Percentiles rank a stretch among this genome's conserved stretches.
Evolutionary conservation across 2,113 vertebrate species (phyloP).

Genomic region (Picathartes gymnocephalus): DNA sequence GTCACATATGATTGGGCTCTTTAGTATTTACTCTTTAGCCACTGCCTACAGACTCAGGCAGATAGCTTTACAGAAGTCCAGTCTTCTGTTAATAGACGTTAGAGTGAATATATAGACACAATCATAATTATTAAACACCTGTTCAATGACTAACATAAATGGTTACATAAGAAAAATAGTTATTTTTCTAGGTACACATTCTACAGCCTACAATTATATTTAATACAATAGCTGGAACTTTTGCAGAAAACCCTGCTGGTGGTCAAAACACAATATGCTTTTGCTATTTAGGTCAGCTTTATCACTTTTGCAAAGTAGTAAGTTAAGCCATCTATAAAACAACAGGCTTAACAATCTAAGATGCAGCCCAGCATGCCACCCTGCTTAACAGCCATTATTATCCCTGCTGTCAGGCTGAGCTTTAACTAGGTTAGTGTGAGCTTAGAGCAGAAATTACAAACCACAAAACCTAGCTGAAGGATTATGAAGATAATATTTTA

Average conservation of each 20-base stretch:
- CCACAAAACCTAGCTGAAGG: background rate
- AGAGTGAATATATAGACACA: background rate
- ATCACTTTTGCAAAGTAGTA: slow-evolving; percentile 3
- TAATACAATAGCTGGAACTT: background rate
- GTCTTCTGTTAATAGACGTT: background rate
- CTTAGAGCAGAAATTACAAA: slow-evolving; percentile 17
- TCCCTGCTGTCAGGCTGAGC: background rate
- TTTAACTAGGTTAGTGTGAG: slow-evolving; percentile 37
- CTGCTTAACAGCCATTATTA: background rate
- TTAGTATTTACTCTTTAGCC: background rate
- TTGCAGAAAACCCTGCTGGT: background rate
- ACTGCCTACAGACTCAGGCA: background rate
- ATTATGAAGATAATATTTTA: background rate
- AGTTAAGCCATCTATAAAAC: slow-evolving; percentile 17
- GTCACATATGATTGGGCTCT: background rate
- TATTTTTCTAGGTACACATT: background rate
- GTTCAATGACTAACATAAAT: background rate
- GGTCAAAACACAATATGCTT: background rate
- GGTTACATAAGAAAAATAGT: background rate
- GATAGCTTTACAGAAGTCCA: background rate
- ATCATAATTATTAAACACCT: background rate
- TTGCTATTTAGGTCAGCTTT: slow-evolving; percentile 22
- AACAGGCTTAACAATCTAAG: background rate
- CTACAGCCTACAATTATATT: background rate
- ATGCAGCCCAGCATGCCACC: background rate